These are phyloP conservation scores for Lethrus apterus DNA, from an alignment of 1,140 invertebrate genomes.

Conservation along the genomic window DNA sequence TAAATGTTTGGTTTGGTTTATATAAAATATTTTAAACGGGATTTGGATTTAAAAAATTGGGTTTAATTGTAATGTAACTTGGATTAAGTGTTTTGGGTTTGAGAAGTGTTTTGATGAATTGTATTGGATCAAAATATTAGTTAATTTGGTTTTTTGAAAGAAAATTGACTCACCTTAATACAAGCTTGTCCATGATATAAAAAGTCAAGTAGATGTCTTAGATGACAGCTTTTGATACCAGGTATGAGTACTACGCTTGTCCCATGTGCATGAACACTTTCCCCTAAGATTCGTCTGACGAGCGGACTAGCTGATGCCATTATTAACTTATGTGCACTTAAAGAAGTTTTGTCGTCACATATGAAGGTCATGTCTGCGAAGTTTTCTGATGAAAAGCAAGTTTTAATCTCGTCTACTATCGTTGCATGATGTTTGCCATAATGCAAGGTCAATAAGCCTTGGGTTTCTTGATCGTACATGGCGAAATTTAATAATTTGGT, in stretches of 20 bases:
- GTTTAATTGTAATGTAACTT: no score
- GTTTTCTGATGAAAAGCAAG: conserved; percentile 72
- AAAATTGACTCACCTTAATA: conserved; percentile 59
- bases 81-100: no score
- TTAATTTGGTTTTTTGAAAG: no score
- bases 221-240: conserved; percentile 66
- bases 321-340: conserved; percentile 71
- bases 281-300: conserved; percentile 64
- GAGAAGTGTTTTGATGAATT: no score
- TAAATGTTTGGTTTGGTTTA: no score
- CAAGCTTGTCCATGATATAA: conserved; percentile 78
- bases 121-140: no score
- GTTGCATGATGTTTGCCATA: conserved; percentile 85
- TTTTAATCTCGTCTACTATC: conserved; percentile 76
- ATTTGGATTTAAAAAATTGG: no score
- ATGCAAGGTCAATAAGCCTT: conserved; percentile 68
- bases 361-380: conserved; percentile 74
- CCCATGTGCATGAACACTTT: conserved; percentile 61
- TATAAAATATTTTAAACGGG: no score
- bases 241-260: conserved; percentile 72
- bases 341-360: conserved; percentile 66
- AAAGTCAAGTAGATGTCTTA: conserved; percentile 72
- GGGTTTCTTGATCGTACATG: conserved; percentile 42
- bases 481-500: conserved; percentile 29
- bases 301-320: conserved; percentile 76